These are phyloP conservation scores for Lamellibrachia luymesi DNA, from an alignment of 1,140 invertebrate species.

Conservation along the genomic window DNA sequence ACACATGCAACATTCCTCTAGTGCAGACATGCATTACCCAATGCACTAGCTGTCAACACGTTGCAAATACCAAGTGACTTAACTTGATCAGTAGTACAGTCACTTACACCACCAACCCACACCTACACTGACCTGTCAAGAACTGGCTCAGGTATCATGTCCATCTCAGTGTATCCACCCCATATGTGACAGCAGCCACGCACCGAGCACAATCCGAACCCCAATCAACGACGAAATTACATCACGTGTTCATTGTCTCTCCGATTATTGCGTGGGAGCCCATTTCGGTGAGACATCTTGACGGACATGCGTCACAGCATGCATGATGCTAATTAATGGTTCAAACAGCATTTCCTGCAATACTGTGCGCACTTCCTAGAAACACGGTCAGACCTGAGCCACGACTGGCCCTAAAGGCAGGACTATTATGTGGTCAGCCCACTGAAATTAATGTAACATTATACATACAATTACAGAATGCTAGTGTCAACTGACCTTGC, in stretches of 20 bases:
- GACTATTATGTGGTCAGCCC: not conserved
- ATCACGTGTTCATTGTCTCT: not conserved
- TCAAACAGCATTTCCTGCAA: not conserved
- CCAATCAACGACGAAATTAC: not conserved
- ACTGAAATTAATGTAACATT: not conserved
- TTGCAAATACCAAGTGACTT: not conserved
- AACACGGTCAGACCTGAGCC: not conserved
- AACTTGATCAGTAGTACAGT: not conserved
- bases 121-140: not conserved
- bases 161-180: not conserved
- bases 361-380: not conserved
- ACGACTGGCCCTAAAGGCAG: not conserved
- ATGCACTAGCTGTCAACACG: too few relatives aligned
- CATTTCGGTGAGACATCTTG: not conserved
- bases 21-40: too few relatives aligned
- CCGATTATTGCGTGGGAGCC: not conserved
- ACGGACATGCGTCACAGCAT: not conserved
- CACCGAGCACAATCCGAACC: not conserved
- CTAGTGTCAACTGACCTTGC: not conserved
- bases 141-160: not conserved
- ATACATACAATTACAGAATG: not conserved
- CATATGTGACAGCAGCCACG: not conserved
- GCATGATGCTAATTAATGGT: not conserved
- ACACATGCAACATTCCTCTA: too few relatives aligned
- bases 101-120: not conserved